phyloP scores from a whole-genome alignment of 2,113 vertebrate genomes.

The Petromus typicus region DNA sequence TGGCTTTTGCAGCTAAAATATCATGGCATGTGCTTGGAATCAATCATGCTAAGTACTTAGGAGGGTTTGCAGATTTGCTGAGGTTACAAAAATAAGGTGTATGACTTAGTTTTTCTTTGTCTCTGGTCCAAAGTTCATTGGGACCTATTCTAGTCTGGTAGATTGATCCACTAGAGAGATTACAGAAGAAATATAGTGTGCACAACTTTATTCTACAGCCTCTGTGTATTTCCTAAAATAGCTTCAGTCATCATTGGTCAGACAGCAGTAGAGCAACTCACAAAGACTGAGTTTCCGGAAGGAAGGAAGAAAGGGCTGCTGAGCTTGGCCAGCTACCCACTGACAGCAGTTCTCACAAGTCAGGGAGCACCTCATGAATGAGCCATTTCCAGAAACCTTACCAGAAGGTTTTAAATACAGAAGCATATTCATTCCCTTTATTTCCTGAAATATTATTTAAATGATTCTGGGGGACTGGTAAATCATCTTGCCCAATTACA shows the following conservation, averaged over 20 bases:
- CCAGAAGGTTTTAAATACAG: not conserved
- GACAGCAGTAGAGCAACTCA: not conserved
- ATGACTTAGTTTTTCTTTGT: not conserved
- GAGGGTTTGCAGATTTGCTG: constrained; percentile 23
- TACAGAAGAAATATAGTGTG: not conserved
- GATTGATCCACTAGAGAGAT: not conserved
- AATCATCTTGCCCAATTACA: not conserved
- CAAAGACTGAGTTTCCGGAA: not conserved
- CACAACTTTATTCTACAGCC: not conserved
- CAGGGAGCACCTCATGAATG: not conserved
- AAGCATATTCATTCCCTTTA: not conserved
- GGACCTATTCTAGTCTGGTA: not conserved
- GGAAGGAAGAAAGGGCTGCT: not conserved
- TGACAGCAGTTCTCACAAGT: not conserved
- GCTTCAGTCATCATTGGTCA: not conserved
- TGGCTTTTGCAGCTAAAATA: constrained; percentile 49
- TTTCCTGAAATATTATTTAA: not conserved
- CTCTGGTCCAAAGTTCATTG: not conserved
- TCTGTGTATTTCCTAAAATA: not conserved
- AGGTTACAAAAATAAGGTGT: not conserved
- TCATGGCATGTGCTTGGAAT: not conserved
- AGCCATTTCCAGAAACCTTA: not conserved
- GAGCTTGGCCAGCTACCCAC: not conserved
- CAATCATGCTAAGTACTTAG: constrained; percentile 53
- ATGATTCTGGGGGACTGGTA: not conserved